A percentile compares a stretch with the other conserved stretches of the same genome.
Evolutionary conservation across 2,888 invertebrate species (phyloP).

Genomic region (Orchesellides sinensis): DNA sequence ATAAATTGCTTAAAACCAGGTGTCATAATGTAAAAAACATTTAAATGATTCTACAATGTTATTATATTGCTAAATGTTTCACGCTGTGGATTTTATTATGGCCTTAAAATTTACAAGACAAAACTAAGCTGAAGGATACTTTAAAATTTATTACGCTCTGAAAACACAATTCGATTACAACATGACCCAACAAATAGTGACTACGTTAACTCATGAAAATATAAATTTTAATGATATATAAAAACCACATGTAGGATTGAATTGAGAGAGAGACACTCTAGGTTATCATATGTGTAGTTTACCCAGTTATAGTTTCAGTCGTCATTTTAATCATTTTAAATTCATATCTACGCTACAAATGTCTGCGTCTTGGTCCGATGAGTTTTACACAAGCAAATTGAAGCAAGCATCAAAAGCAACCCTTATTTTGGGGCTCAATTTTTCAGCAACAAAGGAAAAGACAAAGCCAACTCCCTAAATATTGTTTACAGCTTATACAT

Average conservation of each 20-base stretch:
- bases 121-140: constrained; percentile 49
- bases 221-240: constrained; percentile 53
- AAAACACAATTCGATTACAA: constrained; percentile 66
- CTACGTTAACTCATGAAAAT: constrained; percentile 50
- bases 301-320: too few relatives aligned
- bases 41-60: background rate
- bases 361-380: constrained; percentile 63
- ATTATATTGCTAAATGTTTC: background rate
- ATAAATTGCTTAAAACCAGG: constrained; percentile 38
- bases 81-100: background rate
- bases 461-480: background rate
- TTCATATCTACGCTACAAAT: constrained; percentile 54
- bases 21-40: constrained; percentile 44
- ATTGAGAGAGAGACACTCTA: too few relatives aligned
- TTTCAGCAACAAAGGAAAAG: constrained; percentile 35
- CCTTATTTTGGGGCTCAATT: constrained; percentile 17
- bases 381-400: constrained; percentile 51
- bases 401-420: too few relatives aligned
- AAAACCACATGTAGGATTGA: constrained; percentile 53
- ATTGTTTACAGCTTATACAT: too few relatives aligned
- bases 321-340: constrained; percentile 61
- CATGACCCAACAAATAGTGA: constrained; percentile 50
- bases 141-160: constrained; percentile 64
- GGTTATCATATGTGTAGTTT: too few relatives aligned
- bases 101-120: too few relatives aligned